Percentiles rank a stretch among this genome's conserved stretches.
phyloP scores from a whole-genome alignment of 2,888 invertebrate genomes.

The Sipha maydis region DNA sequence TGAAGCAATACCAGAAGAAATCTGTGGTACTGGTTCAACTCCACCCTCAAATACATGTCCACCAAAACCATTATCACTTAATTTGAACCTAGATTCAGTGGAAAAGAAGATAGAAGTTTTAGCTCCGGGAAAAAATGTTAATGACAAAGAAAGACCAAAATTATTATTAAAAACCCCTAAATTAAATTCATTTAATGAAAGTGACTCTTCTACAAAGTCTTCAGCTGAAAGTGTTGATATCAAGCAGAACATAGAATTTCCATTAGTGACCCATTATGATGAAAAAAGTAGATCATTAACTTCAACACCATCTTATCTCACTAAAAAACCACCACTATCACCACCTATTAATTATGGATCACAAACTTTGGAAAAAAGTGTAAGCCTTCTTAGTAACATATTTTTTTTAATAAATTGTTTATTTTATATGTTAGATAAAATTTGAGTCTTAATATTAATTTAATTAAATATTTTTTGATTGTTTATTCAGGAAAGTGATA shows the following conservation, averaged over 20 bases:
- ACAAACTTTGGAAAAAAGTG: conserved; percentile 47
- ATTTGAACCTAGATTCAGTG: conserved; percentile 41
- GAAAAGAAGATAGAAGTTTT: conserved; percentile 46
- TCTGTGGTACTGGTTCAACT: conserved; percentile 77
- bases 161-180: conserved; percentile 36
- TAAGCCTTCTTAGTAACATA: background rate
- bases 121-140: conserved; percentile 7
- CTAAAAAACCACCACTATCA: conserved; percentile 74
- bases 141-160: conserved; percentile 55
- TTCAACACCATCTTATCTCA: conserved; percentile 65
- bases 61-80: conserved; percentile 59
- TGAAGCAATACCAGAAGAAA: conserved; percentile 91
- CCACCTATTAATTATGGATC: conserved; percentile 68
- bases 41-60: conserved; percentile 70
- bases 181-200: conserved; percentile 58
- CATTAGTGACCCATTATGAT: conserved; percentile 36
- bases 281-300: conserved; percentile 61
- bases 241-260: conserved; percentile 48
- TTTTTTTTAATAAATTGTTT: background rate
- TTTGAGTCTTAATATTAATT: background rate
- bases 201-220: conserved; percentile 50
- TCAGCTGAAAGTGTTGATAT: conserved; percentile 59
- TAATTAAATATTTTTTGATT: conserved; percentile 7
- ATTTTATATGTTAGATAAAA: background rate
- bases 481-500: conserved; percentile 38